Evolutionary conservation across 2,113 vertebrate genomes (phyloP), one percentile per base, ranked within the genome.

Genomic region (Nanger granti): DNA sequence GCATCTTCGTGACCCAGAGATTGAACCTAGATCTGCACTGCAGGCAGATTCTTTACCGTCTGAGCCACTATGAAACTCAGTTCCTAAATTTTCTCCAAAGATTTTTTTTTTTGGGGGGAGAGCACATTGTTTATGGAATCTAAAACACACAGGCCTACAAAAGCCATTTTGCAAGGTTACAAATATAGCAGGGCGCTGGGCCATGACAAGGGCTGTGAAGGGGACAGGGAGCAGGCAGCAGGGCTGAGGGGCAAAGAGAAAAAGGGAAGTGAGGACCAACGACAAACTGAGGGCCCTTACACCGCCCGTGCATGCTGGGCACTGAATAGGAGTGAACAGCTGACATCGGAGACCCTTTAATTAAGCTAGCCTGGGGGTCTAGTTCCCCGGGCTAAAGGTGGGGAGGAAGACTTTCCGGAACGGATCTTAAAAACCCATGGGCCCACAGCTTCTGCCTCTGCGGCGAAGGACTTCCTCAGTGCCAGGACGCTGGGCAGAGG

Each of bases 21-120:
- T 4, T 14, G 24, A 79, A 79, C 37, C 37, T 13, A 44, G 73
- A 7, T 79, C 73, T 28, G 37, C 24, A 44, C 1, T 26, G 12
- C 73, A 79, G 73, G 73, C 24, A 44, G 73, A 44, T 44, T 79
- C 73, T 44, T 79, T 8, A 79, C 24, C 0, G 0, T 73, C 73
- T 14, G 24, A 79, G 24, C 37, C 73, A 44, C 37, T 82, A 69
- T 22, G 44, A 80, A 84, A 62, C 17, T 41, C 89, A 85, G 17
- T 29, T 87, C 29, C 60, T 24, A 22, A 73, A 85, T 94, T 73
- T 73, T 89, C 52, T 82, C 57, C 84, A 44, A 54, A 83, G 59
- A 54, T 5, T 80, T 79, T 15, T 62, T 62, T 76, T 82, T 82
- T 83, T 6, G 17, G 6, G 18, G 18, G 49, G 12, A 83, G 29